Evolutionary conservation across 2,113 vertebrate genomes (phyloP).

Genomic region (Ursus arctos): DNA sequence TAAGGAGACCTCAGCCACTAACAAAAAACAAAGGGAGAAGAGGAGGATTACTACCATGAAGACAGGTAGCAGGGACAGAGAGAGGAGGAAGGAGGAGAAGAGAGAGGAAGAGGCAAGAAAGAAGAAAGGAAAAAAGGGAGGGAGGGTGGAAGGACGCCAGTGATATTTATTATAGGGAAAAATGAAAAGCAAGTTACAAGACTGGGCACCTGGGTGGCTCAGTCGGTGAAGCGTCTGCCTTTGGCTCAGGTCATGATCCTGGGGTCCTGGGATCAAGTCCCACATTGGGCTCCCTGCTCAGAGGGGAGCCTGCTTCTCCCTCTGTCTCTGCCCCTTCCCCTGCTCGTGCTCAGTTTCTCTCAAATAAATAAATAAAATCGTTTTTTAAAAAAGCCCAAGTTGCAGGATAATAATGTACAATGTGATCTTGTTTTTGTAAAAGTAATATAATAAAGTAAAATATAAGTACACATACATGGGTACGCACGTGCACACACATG

Average conservation of each 20-base stretch:
- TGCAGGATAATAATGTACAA: not conserved
- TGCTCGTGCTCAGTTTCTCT: not conserved
- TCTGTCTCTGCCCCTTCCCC: not conserved
- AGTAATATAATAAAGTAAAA: constrained; percentile 33
- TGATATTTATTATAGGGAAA: not conserved
- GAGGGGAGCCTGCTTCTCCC: not conserved
- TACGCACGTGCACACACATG: not conserved
- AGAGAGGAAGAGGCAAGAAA: not conserved
- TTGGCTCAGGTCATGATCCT: not conserved
- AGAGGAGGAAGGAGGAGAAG: not conserved
- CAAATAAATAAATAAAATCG: not conserved
- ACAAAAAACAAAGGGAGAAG: not conserved
- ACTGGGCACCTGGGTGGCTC: not conserved
- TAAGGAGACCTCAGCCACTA: not conserved
- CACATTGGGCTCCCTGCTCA: too few relatives aligned
- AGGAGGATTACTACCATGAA: not conserved
- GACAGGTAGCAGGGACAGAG: not conserved
- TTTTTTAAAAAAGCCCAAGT: not conserved
- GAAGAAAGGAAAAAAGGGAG: not conserved
- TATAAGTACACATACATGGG: not conserved
- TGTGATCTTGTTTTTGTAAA: not conserved
- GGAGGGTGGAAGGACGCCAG: not conserved
- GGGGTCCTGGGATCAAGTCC: not conserved
- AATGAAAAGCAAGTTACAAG: not conserved
- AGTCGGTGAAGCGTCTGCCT: not conserved